Percentiles rank a stretch among this genome's conserved stretches.
These are phyloP conservation scores for Gasterosteus nipponicus DNA, from an alignment of 2,113 vertebrate species.

Conservation along the genomic window DNA sequence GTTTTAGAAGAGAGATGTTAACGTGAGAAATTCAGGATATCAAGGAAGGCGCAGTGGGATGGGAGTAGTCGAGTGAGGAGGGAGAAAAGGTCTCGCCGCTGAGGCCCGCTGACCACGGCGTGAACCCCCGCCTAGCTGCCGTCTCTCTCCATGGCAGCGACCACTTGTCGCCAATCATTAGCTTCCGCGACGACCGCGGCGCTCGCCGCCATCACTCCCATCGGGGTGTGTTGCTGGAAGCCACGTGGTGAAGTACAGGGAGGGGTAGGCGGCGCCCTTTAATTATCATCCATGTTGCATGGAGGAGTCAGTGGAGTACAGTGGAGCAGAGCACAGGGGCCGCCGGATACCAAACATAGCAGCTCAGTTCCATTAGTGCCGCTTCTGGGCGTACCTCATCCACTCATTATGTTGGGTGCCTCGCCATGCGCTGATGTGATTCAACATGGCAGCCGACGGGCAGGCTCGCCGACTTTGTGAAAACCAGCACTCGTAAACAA, in stretches of 20 bases:
- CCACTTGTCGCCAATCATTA: constrained; percentile 69
- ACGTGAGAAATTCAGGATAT: constrained; percentile 32
- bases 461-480: constrained; percentile 38
- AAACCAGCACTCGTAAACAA: constrained; percentile 18
- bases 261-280: constrained; percentile 31
- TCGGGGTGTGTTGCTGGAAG: constrained; percentile 43
- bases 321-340: constrained; percentile 34
- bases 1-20: constrained; percentile 5
- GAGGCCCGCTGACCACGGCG: constrained; percentile 27
- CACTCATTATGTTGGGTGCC: constrained; percentile 66
- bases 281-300: constrained; percentile 50
- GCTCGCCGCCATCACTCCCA: constrained; percentile 22
- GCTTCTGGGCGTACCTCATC: constrained; percentile 58
- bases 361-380: constrained; percentile 67
- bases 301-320: constrained; percentile 15
- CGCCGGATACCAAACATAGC: constrained; percentile 51
- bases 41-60: constrained; percentile 23
- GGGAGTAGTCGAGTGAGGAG: constrained; percentile 19
- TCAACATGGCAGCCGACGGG: constrained; percentile 52
- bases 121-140: constrained; percentile 56
- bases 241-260: constrained; percentile 37
- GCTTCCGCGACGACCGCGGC: constrained; percentile 39
- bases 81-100: not conserved
- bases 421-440: constrained; percentile 63
- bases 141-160: constrained; percentile 50